Conservation (phyloP, 2,888 invertebrate genomes). For the Caenorhabditis sp. region DNA sequence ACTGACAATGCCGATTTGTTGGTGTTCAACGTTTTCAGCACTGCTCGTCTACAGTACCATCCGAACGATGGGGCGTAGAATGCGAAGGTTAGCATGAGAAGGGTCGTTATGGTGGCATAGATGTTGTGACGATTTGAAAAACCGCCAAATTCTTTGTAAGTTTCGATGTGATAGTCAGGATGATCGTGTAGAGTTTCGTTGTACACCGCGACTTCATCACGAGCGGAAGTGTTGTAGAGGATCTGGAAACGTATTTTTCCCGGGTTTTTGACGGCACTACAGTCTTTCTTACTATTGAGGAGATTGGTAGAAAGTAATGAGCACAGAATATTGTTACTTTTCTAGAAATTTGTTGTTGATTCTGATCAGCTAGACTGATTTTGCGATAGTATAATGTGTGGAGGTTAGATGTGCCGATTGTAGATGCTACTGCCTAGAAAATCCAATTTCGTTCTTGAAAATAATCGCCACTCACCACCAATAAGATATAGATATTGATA, state of each 20-base stretch:
- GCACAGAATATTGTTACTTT: background rate
- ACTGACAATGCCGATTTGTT: slow-evolving; percentile 4
- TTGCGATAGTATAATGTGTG: background rate
- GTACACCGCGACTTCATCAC: slow-evolving; percentile 16
- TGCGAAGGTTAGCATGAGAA: background rate
- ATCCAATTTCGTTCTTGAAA: background rate
- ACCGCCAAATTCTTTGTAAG: slow-evolving; percentile 19
- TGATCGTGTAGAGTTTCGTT: slow-evolving; percentile 15
- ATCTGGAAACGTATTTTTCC: slow-evolving; percentile 8
- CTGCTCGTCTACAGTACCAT: slow-evolving; percentile 11
- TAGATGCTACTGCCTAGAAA: background rate
- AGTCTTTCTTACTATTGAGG: background rate
- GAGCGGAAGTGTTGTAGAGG: slow-evolving; percentile 22
- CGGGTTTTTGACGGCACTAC: too few species aligned
- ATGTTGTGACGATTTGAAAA: slow-evolving; percentile 21
- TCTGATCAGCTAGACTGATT: background rate
- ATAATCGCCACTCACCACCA: slow-evolving; percentile 13
- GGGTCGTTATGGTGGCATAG: slow-evolving; percentile 7
- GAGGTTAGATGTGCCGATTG: background rate
- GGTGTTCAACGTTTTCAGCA: slow-evolving; percentile 11
- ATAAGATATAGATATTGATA: slow-evolving; percentile 18
- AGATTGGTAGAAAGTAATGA: background rate
- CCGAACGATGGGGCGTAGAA: slow-evolving; percentile 6
- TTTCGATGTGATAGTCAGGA: slow-evolving; percentile 17
- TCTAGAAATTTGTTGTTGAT: background rate